Evolutionary conservation across 2,797 vertebrate species (phyloP).

Genomic region (Rhabdomys pumilio): DNA sequence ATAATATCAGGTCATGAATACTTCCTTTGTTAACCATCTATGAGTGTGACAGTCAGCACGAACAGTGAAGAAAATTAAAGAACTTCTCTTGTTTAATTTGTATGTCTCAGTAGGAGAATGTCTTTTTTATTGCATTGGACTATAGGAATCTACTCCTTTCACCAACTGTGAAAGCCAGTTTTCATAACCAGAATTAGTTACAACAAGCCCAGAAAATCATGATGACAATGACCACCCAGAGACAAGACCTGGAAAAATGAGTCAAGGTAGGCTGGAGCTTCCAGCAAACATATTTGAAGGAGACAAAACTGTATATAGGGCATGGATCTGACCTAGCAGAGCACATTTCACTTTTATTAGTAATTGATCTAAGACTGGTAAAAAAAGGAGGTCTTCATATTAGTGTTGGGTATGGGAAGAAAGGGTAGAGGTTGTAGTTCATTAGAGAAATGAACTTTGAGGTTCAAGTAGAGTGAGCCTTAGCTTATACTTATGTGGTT

Average conservation of each 20-base stretch:
- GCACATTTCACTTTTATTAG: not conserved
- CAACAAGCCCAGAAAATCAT: not conserved
- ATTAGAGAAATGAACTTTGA: not conserved
- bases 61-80: not conserved
- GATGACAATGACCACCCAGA: not conserved
- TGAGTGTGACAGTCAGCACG: not conserved
- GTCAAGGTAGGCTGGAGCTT: not conserved
- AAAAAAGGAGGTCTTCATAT: not conserved
- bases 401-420: not conserved
- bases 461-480: not conserved
- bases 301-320: not conserved
- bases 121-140: not conserved
- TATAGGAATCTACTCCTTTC: not conserved
- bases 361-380: not conserved
- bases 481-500: not conserved
- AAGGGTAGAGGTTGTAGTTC: not conserved
- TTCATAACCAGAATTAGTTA: not conserved
- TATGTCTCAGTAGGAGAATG: not conserved
- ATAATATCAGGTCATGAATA: not conserved
- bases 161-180: not conserved
- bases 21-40: not conserved
- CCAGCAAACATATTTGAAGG: not conserved
- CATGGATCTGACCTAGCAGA: not conserved
- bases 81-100: not conserved
- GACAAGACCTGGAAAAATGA: not conserved